Conservation (phyloP, 2,888 invertebrate species). For the Lepidocyrtoides sp. region DNA sequence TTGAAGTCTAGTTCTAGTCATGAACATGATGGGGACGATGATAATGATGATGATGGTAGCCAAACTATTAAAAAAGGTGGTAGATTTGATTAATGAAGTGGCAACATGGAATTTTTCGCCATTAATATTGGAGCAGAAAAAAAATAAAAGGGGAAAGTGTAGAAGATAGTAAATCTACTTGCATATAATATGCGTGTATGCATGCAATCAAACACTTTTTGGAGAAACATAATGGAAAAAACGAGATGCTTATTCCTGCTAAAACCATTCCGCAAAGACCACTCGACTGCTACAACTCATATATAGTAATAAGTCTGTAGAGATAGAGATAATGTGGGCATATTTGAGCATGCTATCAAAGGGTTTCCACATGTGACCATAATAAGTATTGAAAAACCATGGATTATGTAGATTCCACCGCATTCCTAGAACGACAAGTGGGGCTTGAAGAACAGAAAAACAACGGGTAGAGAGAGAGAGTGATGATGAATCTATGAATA, state of each 20-base stretch:
- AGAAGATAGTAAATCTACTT: conserved; percentile 1
- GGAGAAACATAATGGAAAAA: background rate
- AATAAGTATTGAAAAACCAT: conserved; percentile 8
- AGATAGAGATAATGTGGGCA: too few species aligned
- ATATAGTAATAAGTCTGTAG: too few species aligned
- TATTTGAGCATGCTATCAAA: too few species aligned
- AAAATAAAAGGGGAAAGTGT: background rate
- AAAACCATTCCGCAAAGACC: too few species aligned
- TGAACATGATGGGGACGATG: conserved; percentile 21
- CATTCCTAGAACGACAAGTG: background rate
- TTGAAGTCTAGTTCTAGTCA: too few species aligned
- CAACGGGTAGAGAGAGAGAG: background rate
- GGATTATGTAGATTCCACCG: background rate
- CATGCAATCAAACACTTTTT: conserved; percentile 23
- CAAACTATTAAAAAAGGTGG: conserved; percentile 56
- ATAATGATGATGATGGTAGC: conserved; percentile 26
- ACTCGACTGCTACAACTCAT: too few species aligned
- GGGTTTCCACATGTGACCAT: background rate
- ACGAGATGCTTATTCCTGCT: too few species aligned
- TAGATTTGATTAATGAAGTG: conserved; percentile 78
- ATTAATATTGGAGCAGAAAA: conserved; percentile 50
- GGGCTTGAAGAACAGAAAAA: background rate
- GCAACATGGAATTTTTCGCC: conserved; percentile 75
- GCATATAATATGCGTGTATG: conserved; percentile 5
- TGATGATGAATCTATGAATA: background rate